phyloP scores from a whole-genome alignment of 2,888 invertebrate species.

The Hirtodrosophila cameraria region DNA sequence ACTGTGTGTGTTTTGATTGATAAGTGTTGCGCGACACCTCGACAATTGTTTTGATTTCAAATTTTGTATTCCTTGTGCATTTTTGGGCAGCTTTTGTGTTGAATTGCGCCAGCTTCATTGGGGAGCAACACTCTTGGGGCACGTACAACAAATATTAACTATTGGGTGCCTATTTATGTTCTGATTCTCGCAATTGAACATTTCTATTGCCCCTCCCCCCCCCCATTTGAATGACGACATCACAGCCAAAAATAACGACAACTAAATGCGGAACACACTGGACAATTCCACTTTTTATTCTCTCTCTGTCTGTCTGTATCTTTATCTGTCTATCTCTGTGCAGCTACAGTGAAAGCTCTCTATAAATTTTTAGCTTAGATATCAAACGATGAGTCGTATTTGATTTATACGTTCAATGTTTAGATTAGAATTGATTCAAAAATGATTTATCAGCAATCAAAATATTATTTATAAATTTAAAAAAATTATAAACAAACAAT shows the following conservation, averaged over 20 bases:
- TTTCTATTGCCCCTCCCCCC: conserved; percentile 13
- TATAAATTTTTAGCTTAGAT: too few species aligned
- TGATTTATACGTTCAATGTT: too few species aligned
- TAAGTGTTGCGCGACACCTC: conserved; percentile 57
- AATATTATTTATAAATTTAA: too few species aligned
- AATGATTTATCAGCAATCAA: too few species aligned
- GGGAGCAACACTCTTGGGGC: background rate
- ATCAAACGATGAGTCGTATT: too few species aligned
- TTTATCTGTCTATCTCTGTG: too few species aligned
- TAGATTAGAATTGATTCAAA: too few species aligned
- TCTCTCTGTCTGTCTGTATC: too few species aligned
- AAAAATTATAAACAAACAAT: too few species aligned
- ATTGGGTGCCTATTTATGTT: conserved; percentile 12
- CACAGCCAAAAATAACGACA: conserved; percentile 16
- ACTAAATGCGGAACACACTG: conserved; percentile 8
- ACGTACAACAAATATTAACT: background rate
- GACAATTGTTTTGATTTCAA: conserved; percentile 60
- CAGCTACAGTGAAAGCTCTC: too few species aligned
- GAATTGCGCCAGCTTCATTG: background rate
- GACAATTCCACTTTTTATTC: conserved; percentile 17
- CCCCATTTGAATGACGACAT: conserved; percentile 31
- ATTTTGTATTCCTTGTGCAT: conserved; percentile 13
- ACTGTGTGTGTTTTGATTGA: conserved; percentile 53
- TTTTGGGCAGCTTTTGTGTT: conserved; percentile 11
- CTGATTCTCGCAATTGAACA: conserved; percentile 8